Conservation (phyloP, 1,140 invertebrate species). For the Saccostrea echinata region DNA sequence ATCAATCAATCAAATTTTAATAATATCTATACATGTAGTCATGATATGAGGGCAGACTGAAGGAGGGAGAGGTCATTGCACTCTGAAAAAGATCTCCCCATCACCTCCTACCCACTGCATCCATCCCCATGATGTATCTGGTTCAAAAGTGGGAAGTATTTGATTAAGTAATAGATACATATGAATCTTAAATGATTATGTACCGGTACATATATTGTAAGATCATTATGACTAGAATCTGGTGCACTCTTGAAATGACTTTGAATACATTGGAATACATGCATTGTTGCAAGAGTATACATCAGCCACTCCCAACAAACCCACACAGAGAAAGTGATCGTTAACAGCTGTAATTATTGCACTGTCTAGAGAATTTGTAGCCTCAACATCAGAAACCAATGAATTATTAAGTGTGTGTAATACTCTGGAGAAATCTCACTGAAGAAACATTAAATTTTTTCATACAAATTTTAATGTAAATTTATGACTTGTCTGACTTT, state of each 20-base stretch:
- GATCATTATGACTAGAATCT: background rate
- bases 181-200: too few relatives aligned
- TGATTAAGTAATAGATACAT: too few relatives aligned
- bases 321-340: background rate
- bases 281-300: background rate
- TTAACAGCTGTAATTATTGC: background rate
- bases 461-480: too few relatives aligned
- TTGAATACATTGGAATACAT: too few relatives aligned
- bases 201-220: background rate
- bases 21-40: too few relatives aligned
- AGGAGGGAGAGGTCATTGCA: background rate
- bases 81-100: too few relatives aligned
- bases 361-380: background rate
- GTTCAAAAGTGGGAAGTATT: background rate
- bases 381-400: background rate
- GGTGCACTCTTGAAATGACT: too few relatives aligned
- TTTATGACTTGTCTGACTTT: too few relatives aligned
- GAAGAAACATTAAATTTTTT: too few relatives aligned
- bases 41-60: background rate
- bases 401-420: background rate
- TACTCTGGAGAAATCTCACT: background rate
- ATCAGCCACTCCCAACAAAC: background rate
- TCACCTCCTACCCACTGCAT: background rate
- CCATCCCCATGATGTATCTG: background rate
- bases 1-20: background rate